Evolutionary conservation across 2,113 vertebrate species (phyloP).

Genomic region (Calypte anna): DNA sequence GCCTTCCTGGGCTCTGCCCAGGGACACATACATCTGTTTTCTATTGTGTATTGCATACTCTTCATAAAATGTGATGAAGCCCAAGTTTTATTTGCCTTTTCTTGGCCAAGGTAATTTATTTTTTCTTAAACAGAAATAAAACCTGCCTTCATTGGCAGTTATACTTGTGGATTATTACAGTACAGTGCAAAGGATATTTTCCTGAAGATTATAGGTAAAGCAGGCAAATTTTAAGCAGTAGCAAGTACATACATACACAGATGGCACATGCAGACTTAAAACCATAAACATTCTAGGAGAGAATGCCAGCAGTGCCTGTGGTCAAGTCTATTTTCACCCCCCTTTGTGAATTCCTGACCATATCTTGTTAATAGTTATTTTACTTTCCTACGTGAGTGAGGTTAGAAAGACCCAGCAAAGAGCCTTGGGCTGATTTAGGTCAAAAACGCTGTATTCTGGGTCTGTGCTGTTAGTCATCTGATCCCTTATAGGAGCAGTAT

Average conservation of each 20-base stretch:
- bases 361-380: neutral
- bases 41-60: neutral
- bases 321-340: neutral
- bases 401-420: neutral
- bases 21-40: neutral
- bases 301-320: neutral
- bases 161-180: neutral
- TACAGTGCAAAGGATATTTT: neutral
- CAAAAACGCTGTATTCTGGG: neutral
- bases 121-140: slow-evolving; percentile 17
- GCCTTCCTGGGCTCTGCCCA: neutral
- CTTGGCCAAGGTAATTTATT: neutral
- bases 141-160: neutral
- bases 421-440: neutral
- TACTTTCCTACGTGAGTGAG: neutral
- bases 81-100: neutral
- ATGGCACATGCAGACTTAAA: neutral
- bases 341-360: rapidly evolving
- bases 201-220: neutral
- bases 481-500: neutral
- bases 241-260: neutral
- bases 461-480: rapidly evolving
- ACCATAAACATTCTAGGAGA: neutral
- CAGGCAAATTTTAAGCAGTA: neutral
- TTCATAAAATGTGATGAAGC: neutral